Conservation (phyloP, 1,140 invertebrate species). For the Cydia strobilella region DNA sequence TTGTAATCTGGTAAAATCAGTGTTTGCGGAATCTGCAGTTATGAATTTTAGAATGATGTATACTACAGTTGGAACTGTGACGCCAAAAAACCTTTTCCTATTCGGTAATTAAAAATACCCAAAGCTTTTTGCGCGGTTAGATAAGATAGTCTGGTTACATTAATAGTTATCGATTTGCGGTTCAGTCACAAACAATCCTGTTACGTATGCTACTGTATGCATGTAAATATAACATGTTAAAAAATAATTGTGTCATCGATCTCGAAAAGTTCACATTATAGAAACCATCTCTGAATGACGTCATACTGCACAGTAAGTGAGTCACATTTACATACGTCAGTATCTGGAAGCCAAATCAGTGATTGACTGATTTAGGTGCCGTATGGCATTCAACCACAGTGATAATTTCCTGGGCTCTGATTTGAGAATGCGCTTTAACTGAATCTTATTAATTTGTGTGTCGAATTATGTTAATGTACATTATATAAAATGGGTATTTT, state of each 20-base stretch:
- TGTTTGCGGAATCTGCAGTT: no score
- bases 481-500: no score
- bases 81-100: no score
- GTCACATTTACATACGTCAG: conserved; percentile 9
- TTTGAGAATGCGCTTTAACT: background rate
- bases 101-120: no score
- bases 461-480: no score
- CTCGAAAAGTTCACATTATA: background rate
- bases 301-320: background rate
- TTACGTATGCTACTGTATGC: no score
- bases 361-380: background rate
- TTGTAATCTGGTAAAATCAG: no score
- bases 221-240: no score
- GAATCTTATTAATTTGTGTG: no score
- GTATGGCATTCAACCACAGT: background rate
- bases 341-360: background rate
- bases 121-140: background rate
- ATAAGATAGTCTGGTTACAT: background rate
- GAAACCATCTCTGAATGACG: background rate
- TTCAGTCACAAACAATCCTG: background rate
- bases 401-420: background rate
- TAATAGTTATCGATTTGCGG: background rate
- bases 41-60: no score
- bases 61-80: no score
- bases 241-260: no score